Evolutionary conservation across 1,140 invertebrate genomes (phyloP).

Genomic region (Pseudomyrmex gracilis): DNA sequence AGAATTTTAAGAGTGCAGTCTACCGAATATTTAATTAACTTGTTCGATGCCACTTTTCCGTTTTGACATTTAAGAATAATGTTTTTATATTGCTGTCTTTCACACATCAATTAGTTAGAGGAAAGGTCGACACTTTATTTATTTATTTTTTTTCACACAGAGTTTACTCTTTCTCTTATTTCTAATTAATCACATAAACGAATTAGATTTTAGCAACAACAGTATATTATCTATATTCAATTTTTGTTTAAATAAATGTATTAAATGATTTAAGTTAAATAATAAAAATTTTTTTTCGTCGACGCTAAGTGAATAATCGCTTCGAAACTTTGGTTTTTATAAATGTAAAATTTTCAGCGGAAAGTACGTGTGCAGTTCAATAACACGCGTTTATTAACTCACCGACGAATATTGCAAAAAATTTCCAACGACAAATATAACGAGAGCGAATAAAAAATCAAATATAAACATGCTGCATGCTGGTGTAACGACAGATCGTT

Average conservation of each 20-base stretch:
- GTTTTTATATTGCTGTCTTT: neutral
- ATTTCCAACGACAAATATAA: slow-evolving; percentile 23
- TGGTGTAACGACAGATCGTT: slow-evolving; percentile 5
- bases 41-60: neutral
- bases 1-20: slow-evolving; percentile 24
- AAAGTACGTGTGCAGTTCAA: slow-evolving; percentile 8
- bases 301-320: neutral
- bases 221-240: too few species aligned
- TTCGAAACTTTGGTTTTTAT: neutral
- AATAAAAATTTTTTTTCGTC: neutral
- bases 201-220: slow-evolving; percentile 8
- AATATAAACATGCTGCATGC: slow-evolving; percentile 32
- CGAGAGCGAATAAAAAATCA: slow-evolving; percentile 29
- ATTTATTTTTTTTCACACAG: too few species aligned
- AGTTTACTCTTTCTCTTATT: too few species aligned
- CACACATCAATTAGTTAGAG: neutral
- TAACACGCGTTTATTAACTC: slow-evolving; percentile 9
- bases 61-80: neutral
- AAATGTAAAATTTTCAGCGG: slow-evolving; percentile 13
- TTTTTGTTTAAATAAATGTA: neutral
- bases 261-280: neutral
- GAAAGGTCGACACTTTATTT: neutral
- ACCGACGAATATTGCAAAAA: slow-evolving; percentile 12
- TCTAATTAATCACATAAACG: too few species aligned
- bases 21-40: slow-evolving; percentile 56